phyloP scores from a whole-genome alignment of 2,113 vertebrate species.

The Corythornis vintsioides region DNA sequence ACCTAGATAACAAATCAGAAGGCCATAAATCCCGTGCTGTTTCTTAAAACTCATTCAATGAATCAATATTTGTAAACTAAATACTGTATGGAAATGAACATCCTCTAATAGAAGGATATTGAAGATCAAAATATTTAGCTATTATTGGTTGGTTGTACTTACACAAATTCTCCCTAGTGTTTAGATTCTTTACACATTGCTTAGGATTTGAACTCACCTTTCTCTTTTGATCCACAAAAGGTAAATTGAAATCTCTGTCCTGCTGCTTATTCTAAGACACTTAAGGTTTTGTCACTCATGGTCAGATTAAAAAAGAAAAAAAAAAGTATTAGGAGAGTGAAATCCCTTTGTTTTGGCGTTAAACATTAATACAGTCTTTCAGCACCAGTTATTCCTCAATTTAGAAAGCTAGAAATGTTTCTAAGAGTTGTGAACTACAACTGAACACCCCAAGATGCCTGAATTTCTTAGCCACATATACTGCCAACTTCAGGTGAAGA shows the following conservation, averaged over 20 bases:
- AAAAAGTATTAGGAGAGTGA: neutral
- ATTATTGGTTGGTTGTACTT: neutral
- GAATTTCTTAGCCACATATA: neutral
- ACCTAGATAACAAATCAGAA: conserved; percentile 55
- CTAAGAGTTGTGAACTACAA: neutral
- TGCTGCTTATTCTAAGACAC: neutral
- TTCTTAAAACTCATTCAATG: conserved; percentile 39
- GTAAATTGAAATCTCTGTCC: neutral
- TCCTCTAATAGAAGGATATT: neutral
- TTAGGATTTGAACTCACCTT: neutral
- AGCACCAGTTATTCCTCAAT: neutral
- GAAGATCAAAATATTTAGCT: conserved; percentile 14
- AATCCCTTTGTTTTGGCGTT: neutral
- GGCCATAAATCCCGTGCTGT: conserved; percentile 40
- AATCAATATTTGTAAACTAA: conserved; percentile 48
- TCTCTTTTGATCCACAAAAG: neutral
- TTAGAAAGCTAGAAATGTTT: neutral
- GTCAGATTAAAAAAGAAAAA: neutral
- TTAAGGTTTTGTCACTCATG: neutral
- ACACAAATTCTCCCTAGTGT: neutral
- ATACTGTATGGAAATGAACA: conserved; percentile 33
- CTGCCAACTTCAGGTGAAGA: neutral
- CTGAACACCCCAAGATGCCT: neutral
- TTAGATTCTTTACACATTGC: neutral
- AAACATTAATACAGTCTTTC: neutral